Evolutionary conservation across 2,797 vertebrate genomes (phyloP).

Genomic region (Salmo trutta): DNA sequence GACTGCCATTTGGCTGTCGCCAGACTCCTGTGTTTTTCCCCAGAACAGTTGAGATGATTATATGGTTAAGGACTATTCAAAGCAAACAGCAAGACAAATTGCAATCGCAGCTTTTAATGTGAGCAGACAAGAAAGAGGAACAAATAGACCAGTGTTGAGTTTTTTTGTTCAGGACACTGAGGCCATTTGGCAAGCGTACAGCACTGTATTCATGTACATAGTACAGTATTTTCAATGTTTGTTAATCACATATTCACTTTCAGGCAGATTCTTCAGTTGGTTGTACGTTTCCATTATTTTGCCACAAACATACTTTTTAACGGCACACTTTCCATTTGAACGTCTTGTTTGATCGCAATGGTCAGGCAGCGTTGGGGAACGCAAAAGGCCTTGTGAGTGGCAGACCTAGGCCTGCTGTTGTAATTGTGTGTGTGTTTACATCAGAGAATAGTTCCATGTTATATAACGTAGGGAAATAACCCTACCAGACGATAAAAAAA

Average conservation of each 20-base stretch:
- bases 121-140: constrained; percentile 60
- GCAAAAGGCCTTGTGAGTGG: background rate
- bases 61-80: constrained; percentile 84
- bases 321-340: constrained; percentile 16
- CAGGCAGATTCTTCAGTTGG: constrained; percentile 21
- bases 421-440: background rate
- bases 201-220: constrained; percentile 22
- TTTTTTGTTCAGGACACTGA: constrained; percentile 31
- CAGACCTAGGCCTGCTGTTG: background rate
- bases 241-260: constrained; percentile 30
- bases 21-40: constrained; percentile 83
- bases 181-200: constrained; percentile 48
- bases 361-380: too few relatives aligned
- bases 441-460: background rate
- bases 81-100: constrained; percentile 85
- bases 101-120: constrained; percentile 83
- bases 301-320: too few relatives aligned
- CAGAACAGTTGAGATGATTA: constrained; percentile 84
- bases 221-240: constrained; percentile 43
- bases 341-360: background rate
- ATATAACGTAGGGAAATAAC: background rate
- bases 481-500: constrained; percentile 31
- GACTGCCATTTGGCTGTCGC: constrained; percentile 92
- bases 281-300: background rate
- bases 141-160: constrained; percentile 56